Percentiles rank a stretch among this genome's conserved stretches.
phyloP scores from a whole-genome alignment of 2,113 vertebrate species.

The Megaceryle maxima region DNA sequence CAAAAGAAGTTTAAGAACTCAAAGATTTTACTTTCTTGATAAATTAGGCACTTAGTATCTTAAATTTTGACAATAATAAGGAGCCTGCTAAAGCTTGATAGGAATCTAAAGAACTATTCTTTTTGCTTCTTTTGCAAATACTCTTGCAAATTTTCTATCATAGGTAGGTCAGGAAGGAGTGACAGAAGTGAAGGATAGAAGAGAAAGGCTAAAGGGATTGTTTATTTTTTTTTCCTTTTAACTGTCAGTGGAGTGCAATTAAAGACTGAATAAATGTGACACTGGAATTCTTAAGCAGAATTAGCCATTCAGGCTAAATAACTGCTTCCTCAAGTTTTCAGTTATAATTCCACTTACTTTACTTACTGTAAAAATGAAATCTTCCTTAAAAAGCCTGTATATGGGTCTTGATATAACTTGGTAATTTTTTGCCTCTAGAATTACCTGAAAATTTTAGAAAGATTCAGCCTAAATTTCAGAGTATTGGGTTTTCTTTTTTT shows the following conservation, averaged over 20 bases:
- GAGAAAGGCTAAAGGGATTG: not conserved
- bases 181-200: not conserved
- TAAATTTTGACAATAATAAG: not conserved
- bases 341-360: not conserved
- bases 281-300: not conserved
- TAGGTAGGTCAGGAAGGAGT: not conserved
- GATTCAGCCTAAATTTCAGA: not conserved
- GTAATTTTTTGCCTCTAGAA: not conserved
- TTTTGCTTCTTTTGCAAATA: not conserved
- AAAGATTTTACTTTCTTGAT: not conserved
- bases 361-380: not conserved
- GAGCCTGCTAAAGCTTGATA: not conserved
- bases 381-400: not conserved
- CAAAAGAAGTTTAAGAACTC: not conserved
- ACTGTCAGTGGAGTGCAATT: not conserved
- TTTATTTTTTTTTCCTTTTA: not conserved
- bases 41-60: not conserved
- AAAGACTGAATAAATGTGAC: not conserved
- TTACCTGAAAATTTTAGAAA: not conserved
- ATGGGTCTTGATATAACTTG: not conserved
- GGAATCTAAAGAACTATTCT: not conserved
- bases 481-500: fast-evolving
- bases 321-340: not conserved
- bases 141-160: not conserved
- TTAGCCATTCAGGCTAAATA: not conserved